phyloP scores from a whole-genome alignment of 2,797 vertebrate genomes.

The Coendou prehensilis region DNA sequence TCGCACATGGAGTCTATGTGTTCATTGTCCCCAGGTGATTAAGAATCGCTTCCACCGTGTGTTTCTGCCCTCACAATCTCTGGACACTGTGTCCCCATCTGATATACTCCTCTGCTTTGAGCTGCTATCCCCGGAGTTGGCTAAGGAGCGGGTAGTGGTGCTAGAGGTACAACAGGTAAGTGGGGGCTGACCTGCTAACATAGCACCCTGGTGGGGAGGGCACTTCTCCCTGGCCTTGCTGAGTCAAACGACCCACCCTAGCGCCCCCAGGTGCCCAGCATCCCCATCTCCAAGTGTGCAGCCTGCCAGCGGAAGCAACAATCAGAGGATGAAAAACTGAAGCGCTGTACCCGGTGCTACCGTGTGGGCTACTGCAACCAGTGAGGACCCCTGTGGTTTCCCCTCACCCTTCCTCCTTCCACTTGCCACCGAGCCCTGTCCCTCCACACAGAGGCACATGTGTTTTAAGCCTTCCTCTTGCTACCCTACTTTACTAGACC shows the following conservation, averaged over 20 bases:
- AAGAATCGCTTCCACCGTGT: slow-evolving; percentile 95
- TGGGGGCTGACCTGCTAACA: not conserved
- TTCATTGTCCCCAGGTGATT: slow-evolving; percentile 90
- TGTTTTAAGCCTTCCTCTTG: not conserved
- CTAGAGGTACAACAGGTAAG: slow-evolving; percentile 97
- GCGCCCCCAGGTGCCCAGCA: slow-evolving; percentile 96
- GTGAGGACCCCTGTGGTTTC: slow-evolving; percentile 89
- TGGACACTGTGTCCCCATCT: slow-evolving; percentile 94
- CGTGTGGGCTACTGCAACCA: slow-evolving; percentile 99
- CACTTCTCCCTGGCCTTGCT: slow-evolving; percentile 51
- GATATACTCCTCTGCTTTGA: slow-evolving; percentile 98
- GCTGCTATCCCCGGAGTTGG: slow-evolving; percentile 95
- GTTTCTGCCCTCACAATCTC: slow-evolving; percentile 94
- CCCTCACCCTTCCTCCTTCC: not conserved
- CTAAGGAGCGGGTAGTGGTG: slow-evolving; percentile 96
- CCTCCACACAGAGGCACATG: not conserved
- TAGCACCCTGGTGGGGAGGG: not conserved
- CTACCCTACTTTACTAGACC: not conserved
- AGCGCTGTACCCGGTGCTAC: slow-evolving; percentile 98
- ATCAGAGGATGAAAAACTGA: slow-evolving; percentile 97
- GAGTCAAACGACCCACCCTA: slow-evolving; percentile 83
- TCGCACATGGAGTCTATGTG: not conserved
- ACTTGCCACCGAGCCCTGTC: not conserved
- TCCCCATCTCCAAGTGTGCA: slow-evolving; percentile 96
- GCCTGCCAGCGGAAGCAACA: slow-evolving; percentile 96